Conservation (phyloP, 2,888 invertebrate species). For the Vanessa cardui region DNA sequence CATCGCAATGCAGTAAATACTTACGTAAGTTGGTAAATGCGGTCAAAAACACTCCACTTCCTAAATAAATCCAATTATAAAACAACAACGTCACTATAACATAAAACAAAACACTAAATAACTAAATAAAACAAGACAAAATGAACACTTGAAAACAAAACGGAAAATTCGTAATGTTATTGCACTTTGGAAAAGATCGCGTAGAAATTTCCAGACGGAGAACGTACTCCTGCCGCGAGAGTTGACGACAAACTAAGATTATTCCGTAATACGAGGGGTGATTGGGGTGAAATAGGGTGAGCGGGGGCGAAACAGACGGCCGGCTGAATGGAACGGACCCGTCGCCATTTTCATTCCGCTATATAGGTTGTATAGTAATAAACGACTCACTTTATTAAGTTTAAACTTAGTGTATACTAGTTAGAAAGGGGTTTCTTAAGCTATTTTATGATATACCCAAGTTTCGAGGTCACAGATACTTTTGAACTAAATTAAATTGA, state of each 20-base stretch:
- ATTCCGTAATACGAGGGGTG: conserved; percentile 52
- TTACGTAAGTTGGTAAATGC: conserved; percentile 74
- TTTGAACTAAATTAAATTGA: background rate
- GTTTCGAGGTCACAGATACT: conserved; percentile 5
- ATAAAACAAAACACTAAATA: conserved; percentile 47
- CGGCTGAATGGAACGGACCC: conserved; percentile 44
- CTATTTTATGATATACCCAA: conserved; percentile 30
- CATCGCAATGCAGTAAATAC: conserved; percentile 80
- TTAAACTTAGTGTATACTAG: conserved; percentile 37
- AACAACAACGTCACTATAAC: conserved; percentile 48
- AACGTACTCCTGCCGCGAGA: conserved; percentile 50
- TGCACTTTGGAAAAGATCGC: conserved; percentile 74
- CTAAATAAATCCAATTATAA: conserved; percentile 48
- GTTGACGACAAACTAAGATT: conserved; percentile 61
- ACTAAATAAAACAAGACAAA: conserved; percentile 39
- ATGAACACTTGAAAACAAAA: conserved; percentile 49
- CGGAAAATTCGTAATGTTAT: conserved; percentile 59
- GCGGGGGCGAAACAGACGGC: conserved; percentile 52
- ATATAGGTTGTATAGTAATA: conserved; percentile 41
- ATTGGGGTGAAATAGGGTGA: conserved; percentile 60
- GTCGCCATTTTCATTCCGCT: conserved; percentile 43
- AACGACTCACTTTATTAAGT: conserved; percentile 45
- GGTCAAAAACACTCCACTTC: conserved; percentile 51
- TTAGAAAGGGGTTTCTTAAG: conserved; percentile 35
- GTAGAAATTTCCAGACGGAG: conserved; percentile 44